Conservation (phyloP, 2,797 vertebrate species). For the Megalops cyprinoides region DNA sequence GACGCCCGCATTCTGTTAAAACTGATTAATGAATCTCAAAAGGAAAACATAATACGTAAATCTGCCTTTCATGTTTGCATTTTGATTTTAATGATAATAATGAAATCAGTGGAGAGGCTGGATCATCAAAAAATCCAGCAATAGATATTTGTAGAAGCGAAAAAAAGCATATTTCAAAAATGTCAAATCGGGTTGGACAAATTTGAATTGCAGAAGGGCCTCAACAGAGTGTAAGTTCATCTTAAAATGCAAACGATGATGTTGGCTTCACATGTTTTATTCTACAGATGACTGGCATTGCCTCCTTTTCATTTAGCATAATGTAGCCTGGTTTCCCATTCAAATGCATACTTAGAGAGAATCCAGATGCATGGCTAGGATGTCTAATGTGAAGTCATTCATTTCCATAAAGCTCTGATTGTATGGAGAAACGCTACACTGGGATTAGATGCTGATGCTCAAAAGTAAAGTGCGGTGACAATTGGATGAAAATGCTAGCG, state of each 20-base stretch:
- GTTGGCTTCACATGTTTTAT: background rate
- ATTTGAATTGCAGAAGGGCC: background rate
- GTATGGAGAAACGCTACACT: background rate
- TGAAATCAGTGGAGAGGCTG: background rate
- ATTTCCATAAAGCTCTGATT: conserved; percentile 44
- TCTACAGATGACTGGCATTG: background rate
- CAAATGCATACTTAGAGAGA: conserved; percentile 3
- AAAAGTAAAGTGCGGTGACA: conserved; percentile 58
- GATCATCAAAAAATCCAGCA: background rate
- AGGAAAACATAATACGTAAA: background rate
- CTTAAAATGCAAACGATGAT: background rate
- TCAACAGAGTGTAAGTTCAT: background rate
- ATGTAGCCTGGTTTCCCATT: conserved; percentile 7
- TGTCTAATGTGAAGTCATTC: conserved; percentile 24
- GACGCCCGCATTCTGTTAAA: background rate
- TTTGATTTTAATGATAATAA: background rate
- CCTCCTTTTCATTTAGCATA: conserved; percentile 11
- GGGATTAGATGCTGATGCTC: conserved; percentile 27
- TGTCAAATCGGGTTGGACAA: background rate
- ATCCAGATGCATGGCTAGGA: background rate
- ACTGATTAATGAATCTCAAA: background rate
- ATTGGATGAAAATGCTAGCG: conserved; percentile 58
- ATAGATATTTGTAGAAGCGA: background rate
- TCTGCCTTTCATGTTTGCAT: background rate
- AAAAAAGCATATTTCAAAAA: background rate